Conservation (phyloP, 2,888 invertebrate species). For the Amblyteles armatorius region DNA sequence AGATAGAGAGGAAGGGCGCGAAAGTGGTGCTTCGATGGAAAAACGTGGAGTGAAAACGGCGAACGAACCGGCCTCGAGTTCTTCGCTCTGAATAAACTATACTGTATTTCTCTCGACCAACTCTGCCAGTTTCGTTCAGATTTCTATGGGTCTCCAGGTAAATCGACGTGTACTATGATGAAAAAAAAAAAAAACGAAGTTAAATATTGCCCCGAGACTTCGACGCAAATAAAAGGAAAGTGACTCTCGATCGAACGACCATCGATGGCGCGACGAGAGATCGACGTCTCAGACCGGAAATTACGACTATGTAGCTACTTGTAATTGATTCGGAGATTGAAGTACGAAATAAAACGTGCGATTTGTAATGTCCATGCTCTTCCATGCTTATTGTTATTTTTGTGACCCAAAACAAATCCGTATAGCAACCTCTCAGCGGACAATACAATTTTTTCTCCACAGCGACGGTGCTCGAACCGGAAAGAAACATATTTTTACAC, state of each 20-base stretch:
- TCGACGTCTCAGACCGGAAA: slow-evolving; percentile 11
- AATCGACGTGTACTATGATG: slow-evolving; percentile 24
- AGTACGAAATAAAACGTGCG: slow-evolving; percentile 45
- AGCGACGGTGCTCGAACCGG: too few species aligned
- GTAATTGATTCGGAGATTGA: slow-evolving; percentile 40
- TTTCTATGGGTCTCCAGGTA: slow-evolving; percentile 35
- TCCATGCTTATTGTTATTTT: not conserved
- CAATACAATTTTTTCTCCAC: not conserved
- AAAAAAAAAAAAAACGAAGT: not conserved
- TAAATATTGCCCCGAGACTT: slow-evolving; percentile 32
- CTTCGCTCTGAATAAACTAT: slow-evolving; percentile 23
- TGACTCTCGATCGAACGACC: not conserved
- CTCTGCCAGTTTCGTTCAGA: slow-evolving; percentile 40
- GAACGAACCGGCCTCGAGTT: slow-evolving; percentile 44
- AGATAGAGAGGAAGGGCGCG: slow-evolving; percentile 26
- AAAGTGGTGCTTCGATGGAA: slow-evolving; percentile 46
- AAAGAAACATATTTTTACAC: too few species aligned
- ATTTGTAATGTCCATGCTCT: slow-evolving; percentile 42
- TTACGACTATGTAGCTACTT: slow-evolving; percentile 41
- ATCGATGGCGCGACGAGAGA: slow-evolving; percentile 5
- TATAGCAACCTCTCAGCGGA: not conserved
- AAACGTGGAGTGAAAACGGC: slow-evolving; percentile 59
- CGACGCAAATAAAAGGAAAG: slow-evolving; percentile 11
- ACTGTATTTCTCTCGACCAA: slow-evolving; percentile 35
- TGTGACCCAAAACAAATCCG: not conserved